phyloP scores from a whole-genome alignment of 35 echinoderm and acorn worm species.

The Ophioderma brevispina region DNA sequence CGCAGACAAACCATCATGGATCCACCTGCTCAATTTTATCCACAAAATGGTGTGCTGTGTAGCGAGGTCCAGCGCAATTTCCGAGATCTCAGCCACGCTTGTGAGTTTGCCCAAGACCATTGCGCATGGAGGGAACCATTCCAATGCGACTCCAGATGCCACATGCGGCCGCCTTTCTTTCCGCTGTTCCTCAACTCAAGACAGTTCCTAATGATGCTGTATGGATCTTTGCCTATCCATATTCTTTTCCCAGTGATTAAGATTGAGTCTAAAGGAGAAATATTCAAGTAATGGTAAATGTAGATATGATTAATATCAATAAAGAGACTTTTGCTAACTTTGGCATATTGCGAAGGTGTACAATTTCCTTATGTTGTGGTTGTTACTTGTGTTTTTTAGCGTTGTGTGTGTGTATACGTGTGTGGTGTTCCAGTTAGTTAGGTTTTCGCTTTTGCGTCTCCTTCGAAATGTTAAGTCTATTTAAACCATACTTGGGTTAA shows the following conservation, averaged over 20 bases:
- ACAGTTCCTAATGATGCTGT: conserved; percentile 49
- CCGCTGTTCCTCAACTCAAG: conserved; percentile 52
- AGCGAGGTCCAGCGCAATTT: conserved; percentile 57
- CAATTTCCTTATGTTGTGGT: too few species aligned
- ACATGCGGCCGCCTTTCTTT: conserved; percentile 4
- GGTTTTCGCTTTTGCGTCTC: too few species aligned
- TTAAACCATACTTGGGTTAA: too few species aligned
- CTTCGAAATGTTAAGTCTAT: too few species aligned
- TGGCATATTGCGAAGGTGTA: too few species aligned
- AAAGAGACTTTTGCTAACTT: too few species aligned
- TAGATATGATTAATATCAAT: too few species aligned
- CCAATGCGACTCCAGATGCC: conserved; percentile 13
- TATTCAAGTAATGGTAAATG: conserved; percentile 40
- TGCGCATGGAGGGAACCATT: neutral
- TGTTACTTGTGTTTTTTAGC: too few species aligned
- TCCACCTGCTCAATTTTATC: conserved; percentile 31
- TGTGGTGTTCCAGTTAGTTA: too few species aligned
- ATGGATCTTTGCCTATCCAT: conserved; percentile 44
- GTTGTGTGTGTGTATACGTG: too few species aligned
- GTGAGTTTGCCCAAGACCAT: conserved; percentile 11
- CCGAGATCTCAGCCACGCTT: conserved; percentile 44
- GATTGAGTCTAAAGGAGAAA: conserved; percentile 42
- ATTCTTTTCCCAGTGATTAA: conserved; percentile 28
- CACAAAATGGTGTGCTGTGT: conserved; percentile 52
- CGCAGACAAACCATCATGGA: conserved; percentile 15